Evolutionary conservation across 2,113 vertebrate genomes (phyloP).

Genomic region (Rhagologus leucostigma): DNA sequence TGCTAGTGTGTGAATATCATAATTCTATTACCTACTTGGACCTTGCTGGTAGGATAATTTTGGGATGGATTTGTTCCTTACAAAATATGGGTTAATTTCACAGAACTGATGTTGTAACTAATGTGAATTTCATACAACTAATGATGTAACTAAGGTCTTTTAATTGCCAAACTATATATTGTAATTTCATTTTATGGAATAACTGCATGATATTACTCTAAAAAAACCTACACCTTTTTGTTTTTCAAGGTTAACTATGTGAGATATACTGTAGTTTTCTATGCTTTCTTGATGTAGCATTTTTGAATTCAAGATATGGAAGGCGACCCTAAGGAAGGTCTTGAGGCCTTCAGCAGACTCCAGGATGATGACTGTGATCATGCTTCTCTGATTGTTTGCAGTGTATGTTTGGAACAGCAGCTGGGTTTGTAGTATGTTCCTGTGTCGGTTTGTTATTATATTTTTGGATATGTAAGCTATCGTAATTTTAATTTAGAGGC

Average conservation of each 20-base stretch:
- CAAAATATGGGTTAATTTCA: not conserved
- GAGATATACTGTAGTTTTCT: not conserved
- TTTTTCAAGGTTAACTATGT: not conserved
- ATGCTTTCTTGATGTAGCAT: not conserved
- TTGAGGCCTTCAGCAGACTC: not conserved
- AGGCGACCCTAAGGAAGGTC: not conserved
- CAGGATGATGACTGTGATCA: not conserved
- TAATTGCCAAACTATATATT: not conserved
- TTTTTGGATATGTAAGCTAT: not conserved
- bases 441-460: not conserved
- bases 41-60: not conserved
- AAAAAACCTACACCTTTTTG: fast-evolving
- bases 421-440: not conserved
- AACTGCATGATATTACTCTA: too few relatives aligned
- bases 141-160: not conserved
- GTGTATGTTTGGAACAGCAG: not conserved
- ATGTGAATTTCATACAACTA: not conserved
- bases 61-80: not conserved
- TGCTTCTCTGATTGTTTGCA: not conserved
- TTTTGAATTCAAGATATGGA: not conserved
- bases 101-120: not conserved
- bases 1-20: not conserved
- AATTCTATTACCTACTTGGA: not conserved
- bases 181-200: not conserved
- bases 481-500: not conserved